Conservation (phyloP, 2,888 invertebrate genomes). For the Thecophora atra region DNA sequence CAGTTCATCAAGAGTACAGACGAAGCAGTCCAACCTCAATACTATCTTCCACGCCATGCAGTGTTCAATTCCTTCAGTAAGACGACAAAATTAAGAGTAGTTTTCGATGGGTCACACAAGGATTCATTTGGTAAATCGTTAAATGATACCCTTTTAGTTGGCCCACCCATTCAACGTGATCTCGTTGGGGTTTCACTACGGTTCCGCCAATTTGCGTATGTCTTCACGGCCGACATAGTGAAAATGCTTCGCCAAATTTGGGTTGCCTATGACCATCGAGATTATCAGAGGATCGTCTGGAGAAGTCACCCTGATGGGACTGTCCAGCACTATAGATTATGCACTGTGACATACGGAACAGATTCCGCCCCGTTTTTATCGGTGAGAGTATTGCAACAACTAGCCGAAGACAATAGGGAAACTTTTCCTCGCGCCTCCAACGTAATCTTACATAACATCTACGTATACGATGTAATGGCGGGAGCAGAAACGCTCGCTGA, state of each 20-base stretch:
- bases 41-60: no score
- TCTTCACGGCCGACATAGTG: no score
- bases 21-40: no score
- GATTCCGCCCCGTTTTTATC: slow-evolving; percentile 3
- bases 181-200: neutral
- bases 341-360: neutral
- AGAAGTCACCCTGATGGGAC: neutral
- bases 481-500: neutral
- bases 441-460: no score
- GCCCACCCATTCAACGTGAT: neutral
- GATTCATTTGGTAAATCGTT: no score
- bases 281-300: neutral
- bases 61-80: no score
- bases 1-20: no score
- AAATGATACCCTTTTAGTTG: no score
- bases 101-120: neutral
- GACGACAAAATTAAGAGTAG: slow-evolving; percentile 1
- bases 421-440: no score
- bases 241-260: slow-evolving; percentile 1
- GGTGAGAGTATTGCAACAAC: neutral
- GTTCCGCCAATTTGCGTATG: neutral
- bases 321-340: no score
- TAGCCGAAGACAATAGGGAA: no score
- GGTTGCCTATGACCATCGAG: neutral
- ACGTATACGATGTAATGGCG: no score